Evolutionary conservation across 2,113 vertebrate species (phyloP).

Genomic region (mouse (Mus musculus)): DNA sequence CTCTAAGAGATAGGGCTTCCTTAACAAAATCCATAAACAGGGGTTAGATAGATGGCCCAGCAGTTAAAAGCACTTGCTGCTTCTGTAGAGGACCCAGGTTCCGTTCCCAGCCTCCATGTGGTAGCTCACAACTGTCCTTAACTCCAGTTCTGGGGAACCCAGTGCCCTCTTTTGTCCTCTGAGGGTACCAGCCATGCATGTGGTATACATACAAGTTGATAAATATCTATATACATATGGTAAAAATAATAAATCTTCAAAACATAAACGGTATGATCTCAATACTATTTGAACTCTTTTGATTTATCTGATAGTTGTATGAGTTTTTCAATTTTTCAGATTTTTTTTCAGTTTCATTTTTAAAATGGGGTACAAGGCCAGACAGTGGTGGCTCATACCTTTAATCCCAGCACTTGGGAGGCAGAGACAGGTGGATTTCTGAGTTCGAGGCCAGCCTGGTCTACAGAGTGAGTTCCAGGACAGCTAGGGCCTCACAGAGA

Average conservation of each 20-base stretch:
- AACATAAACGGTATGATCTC: not conserved
- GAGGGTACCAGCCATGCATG: not conserved
- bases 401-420: too few species aligned
- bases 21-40: not conserved
- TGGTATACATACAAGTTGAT: not conserved
- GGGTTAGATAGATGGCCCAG: not conserved
- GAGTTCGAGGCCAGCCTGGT: too few species aligned
- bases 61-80: not conserved
- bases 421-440: too few species aligned
- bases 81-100: not conserved
- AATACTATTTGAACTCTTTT: constrained; percentile 1
- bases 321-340: constrained; percentile 44
- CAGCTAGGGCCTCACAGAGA: too few species aligned
- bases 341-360: not conserved
- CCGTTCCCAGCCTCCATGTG: not conserved
- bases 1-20: not conserved
- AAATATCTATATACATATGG: not conserved
- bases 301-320: not conserved
- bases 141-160: not conserved
- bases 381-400: too few species aligned
- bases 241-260: not conserved
- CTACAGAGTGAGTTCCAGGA: too few species aligned
- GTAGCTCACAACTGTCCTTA: not conserved
- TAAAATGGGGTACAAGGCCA: not conserved
- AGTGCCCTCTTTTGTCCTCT: not conserved